phyloP scores from a whole-genome alignment of 2,888 invertebrate genomes.

The Balanococcus diminutus region DNA sequence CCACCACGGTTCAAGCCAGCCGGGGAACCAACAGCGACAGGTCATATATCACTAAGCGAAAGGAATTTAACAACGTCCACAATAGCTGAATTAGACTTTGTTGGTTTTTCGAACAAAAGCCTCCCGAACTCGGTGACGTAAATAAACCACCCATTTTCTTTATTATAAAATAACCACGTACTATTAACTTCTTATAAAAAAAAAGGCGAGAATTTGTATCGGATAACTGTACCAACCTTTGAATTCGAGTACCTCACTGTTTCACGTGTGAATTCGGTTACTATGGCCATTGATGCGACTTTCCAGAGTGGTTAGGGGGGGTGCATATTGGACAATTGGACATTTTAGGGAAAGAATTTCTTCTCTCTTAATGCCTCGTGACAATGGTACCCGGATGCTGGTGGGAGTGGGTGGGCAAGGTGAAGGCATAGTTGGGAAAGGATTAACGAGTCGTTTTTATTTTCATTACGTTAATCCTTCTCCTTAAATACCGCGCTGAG shows the following conservation, averaged over 20 bases:
- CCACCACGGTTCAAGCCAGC: not conserved
- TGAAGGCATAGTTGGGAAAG: not conserved
- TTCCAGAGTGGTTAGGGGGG: not conserved
- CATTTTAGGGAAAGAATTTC: not conserved
- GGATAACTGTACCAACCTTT: not conserved
- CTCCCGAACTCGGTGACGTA: conserved; percentile 43
- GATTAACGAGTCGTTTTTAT: conserved; percentile 1
- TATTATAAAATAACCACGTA: not conserved
- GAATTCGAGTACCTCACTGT: not conserved
- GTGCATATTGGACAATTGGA: too few species aligned
- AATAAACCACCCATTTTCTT: conserved; percentile 51
- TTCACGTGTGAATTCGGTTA: not conserved
- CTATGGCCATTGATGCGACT: not conserved
- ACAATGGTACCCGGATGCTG: too few species aligned
- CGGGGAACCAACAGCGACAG: conserved; percentile 20
- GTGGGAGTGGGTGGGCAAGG: not conserved
- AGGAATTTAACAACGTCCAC: conserved; percentile 21
- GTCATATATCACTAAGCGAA: conserved; percentile 44
- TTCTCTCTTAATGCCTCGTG: not conserved
- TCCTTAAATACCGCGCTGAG: not conserved
- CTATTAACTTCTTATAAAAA: not conserved
- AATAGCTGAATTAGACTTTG: conserved; percentile 53
- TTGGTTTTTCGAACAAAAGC: conserved; percentile 55
- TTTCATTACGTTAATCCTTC: not conserved
- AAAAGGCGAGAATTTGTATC: not conserved